Evolutionary conservation across 2,113 vertebrate species (phyloP).

Genomic region (Malaclemys terrapin): DNA sequence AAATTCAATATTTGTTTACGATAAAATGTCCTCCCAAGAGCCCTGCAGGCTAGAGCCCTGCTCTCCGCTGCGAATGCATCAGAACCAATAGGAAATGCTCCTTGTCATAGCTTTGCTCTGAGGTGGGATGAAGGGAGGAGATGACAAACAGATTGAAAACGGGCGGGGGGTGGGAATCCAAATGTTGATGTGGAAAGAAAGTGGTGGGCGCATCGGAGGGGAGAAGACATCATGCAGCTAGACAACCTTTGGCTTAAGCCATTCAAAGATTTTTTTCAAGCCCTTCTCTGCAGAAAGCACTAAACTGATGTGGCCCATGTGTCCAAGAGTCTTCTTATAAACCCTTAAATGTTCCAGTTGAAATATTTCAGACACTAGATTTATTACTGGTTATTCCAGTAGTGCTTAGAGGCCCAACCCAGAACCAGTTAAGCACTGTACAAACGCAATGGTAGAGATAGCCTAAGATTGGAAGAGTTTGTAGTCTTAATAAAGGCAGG

Average conservation of each 20-base stretch:
- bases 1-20: slow-evolving; percentile 54
- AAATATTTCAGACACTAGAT: background rate
- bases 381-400: background rate
- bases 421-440: background rate
- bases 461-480: too few species aligned
- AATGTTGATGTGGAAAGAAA: background rate
- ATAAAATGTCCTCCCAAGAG: slow-evolving; percentile 40
- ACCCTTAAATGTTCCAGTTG: background rate
- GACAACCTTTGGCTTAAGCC: background rate
- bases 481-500: background rate
- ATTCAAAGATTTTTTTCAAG: background rate
- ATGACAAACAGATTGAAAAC: slow-evolving; percentile 31
- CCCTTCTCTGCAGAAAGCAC: background rate
- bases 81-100: background rate
- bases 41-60: background rate
- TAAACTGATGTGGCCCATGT: background rate
- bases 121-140: background rate
- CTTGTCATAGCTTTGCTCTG: slow-evolving; percentile 2
- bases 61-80: background rate
- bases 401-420: background rate
- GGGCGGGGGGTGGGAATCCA: background rate
- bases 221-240: background rate
- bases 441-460: too few species aligned
- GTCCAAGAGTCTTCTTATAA: background rate
- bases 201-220: background rate